phyloP scores from a whole-genome alignment of 1,140 invertebrate species.

The Cydia fagiglandana region DNA sequence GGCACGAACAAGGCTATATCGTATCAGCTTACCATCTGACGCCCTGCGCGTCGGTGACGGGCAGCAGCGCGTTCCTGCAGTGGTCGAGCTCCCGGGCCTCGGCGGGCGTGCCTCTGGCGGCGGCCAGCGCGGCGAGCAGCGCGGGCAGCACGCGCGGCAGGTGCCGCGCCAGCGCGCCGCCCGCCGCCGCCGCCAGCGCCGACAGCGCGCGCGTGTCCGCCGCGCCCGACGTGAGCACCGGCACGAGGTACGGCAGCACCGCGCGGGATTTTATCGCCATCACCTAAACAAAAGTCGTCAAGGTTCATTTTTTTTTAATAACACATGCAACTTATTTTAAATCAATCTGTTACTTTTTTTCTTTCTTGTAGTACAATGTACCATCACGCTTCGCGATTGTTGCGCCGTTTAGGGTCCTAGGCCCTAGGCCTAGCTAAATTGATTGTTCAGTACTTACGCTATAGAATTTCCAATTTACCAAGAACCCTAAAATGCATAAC shows the following conservation, averaged over 20 bases:
- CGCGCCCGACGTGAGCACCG: conserved; percentile 92
- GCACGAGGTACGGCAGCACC: conserved; percentile 96
- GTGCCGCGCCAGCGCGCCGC: conserved; percentile 95
- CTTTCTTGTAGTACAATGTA: too few relatives aligned
- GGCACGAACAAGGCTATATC: too few relatives aligned
- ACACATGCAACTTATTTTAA: too few relatives aligned
- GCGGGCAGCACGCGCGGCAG: conserved; percentile 95
- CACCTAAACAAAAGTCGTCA: conserved; percentile 73
- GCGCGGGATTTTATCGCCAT: conserved; percentile 98
- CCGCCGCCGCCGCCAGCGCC: conserved; percentile 93
- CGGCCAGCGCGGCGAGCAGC: conserved; percentile 88
- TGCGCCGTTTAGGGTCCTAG: too few relatives aligned
- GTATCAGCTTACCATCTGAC: too few relatives aligned
- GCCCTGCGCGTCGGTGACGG: conserved; percentile 91
- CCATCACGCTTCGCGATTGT: too few relatives aligned
- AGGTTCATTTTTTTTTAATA: too few relatives aligned
- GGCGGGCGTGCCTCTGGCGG: conserved; percentile 84
- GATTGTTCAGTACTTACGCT: too few relatives aligned
- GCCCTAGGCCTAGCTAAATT: too few relatives aligned
- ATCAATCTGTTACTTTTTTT: too few relatives aligned
- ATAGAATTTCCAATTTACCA: too few relatives aligned
- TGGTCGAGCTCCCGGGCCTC: conserved; percentile 93
- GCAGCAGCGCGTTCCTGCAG: conserved; percentile 95
- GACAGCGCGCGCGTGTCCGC: conserved; percentile 96
- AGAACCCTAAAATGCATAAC: too few relatives aligned